Evolutionary conservation across 2,888 invertebrate species (phyloP).

Genomic region (Zeuzera pyrina): DNA sequence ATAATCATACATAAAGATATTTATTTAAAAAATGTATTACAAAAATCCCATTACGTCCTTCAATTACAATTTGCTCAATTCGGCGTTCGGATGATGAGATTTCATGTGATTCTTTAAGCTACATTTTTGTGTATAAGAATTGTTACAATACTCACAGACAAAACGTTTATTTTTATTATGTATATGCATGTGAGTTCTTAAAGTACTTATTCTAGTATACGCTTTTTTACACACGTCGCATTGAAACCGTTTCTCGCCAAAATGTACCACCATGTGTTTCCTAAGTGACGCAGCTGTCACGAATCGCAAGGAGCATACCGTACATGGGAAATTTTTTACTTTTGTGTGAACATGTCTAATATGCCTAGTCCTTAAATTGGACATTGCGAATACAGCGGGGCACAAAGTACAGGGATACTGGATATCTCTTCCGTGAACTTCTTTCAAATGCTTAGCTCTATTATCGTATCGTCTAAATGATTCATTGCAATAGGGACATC

Average conservation of each 20-base stretch:
- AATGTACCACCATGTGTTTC: slow-evolving; percentile 48
- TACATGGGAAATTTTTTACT: slow-evolving; percentile 39
- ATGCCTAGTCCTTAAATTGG: slow-evolving; percentile 48
- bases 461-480: slow-evolving; percentile 44
- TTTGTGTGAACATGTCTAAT: slow-evolving; percentile 46
- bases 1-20: no score
- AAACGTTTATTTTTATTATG: slow-evolving; percentile 58
- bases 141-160: slow-evolving; percentile 51
- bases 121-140: slow-evolving; percentile 55
- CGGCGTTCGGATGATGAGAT: slow-evolving; percentile 44
- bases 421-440: slow-evolving; percentile 36
- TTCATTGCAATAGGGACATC: slow-evolving; percentile 44
- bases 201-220: slow-evolving; percentile 41
- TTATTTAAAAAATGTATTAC: no score
- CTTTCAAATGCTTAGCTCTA: slow-evolving; percentile 38
- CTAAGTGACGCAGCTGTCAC: slow-evolving; percentile 39
- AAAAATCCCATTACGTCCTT: no score
- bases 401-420: slow-evolving; percentile 54
- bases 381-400: slow-evolving; percentile 42
- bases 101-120: slow-evolving; percentile 52
- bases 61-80: no score
- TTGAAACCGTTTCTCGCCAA: slow-evolving; percentile 37
- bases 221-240: slow-evolving; percentile 62
- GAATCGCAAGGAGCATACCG: slow-evolving; percentile 38
- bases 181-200: slow-evolving; percentile 51